Conservation (phyloP, 2,113 vertebrate genomes). For the Forbesichthys papilliferus region DNA sequence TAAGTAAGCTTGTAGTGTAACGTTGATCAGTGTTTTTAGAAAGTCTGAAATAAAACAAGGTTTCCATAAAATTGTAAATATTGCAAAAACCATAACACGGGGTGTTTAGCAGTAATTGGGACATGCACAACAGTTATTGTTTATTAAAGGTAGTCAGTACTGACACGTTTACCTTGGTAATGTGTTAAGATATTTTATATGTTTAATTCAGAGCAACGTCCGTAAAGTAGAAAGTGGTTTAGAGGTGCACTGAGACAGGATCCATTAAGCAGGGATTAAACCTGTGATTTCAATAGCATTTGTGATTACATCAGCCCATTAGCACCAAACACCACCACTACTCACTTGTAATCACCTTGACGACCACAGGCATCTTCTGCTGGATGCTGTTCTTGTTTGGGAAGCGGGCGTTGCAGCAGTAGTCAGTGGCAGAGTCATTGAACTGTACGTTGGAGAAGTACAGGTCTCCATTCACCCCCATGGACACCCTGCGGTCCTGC, state of each 20-base stretch:
- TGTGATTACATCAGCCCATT: background rate
- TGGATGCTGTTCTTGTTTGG: conserved; percentile 95
- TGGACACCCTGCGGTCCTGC: conserved; percentile 91
- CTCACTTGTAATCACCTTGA: conserved; percentile 96
- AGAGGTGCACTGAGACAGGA: no score
- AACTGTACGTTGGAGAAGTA: conserved; percentile 92
- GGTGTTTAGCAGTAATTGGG: background rate
- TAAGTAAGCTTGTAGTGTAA: conserved; percentile 78
- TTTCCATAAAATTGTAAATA: conserved; percentile 39
- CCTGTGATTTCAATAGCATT: no score
- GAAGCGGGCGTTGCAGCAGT: conserved; percentile 94
- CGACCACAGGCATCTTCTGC: conserved; percentile 93
- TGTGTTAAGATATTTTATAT: background rate
- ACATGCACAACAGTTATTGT: background rate
- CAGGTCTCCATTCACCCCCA: conserved; percentile 90
- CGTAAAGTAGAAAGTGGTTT: no score
- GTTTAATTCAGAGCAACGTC: no score
- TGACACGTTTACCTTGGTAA: background rate
- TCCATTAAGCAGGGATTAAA: no score
- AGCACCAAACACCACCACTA: conserved; percentile 30
- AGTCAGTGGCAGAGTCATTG: conserved; percentile 87
- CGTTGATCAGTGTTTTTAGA: conserved; percentile 74
- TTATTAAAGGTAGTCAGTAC: conserved; percentile 6
- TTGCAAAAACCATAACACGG: conserved; percentile 15
- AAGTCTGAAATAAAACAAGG: conserved; percentile 84